These are phyloP conservation scores for Lutjanus argentimaculatus DNA, from an alignment of 2,797 vertebrate genomes.

Conservation along the genomic window DNA sequence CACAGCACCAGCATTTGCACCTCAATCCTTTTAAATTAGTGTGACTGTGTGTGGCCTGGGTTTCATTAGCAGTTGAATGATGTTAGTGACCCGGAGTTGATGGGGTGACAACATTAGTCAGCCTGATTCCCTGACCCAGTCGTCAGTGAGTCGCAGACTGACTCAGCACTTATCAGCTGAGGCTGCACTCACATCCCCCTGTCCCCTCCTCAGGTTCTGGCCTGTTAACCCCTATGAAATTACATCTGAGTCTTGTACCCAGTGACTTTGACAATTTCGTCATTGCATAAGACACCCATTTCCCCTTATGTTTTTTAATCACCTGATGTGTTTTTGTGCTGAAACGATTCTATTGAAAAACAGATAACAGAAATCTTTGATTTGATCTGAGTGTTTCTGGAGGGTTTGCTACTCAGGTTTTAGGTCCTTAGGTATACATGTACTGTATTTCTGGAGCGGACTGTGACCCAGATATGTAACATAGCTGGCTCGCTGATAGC, in stretches of 20 bases:
- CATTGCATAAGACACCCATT: constrained; percentile 8
- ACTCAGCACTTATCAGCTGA: constrained; percentile 63
- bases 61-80: constrained; percentile 37
- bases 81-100: constrained; percentile 52
- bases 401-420: not conserved
- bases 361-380: not conserved
- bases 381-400: not conserved
- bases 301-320: constrained; percentile 7
- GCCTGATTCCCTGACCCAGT: constrained; percentile 41
- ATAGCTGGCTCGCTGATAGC: constrained; percentile 25
- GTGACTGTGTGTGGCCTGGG: constrained; percentile 37
- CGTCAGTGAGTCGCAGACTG: constrained; percentile 18
- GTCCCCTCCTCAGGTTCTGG: constrained; percentile 55
- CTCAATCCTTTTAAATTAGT: constrained; percentile 16
- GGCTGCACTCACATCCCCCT: constrained; percentile 64
- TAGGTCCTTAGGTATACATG: not conserved
- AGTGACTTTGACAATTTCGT: constrained; percentile 28
- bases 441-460: constrained; percentile 37
- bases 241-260: constrained; percentile 41
- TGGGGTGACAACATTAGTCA: constrained; percentile 61
- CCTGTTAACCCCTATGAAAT: constrained; percentile 56
- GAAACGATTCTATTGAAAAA: not conserved
- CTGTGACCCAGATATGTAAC: constrained; percentile 32
- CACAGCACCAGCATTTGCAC: not conserved
- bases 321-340: constrained; percentile 7